Evolutionary conservation across 1,140 invertebrate species (phyloP).

Genomic region (Drosophila takahashii): DNA sequence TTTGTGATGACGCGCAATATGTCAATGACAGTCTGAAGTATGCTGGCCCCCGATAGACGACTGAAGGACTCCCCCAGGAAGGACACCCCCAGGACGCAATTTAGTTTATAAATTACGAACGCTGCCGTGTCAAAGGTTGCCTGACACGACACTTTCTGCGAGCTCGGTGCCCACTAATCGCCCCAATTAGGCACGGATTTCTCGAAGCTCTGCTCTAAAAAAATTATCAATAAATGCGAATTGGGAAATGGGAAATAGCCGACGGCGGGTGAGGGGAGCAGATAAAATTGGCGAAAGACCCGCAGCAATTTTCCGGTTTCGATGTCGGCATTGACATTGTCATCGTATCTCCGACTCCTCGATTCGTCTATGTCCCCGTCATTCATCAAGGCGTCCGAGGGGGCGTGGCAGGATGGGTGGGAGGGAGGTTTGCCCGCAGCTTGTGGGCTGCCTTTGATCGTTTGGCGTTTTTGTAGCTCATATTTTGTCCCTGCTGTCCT

Average conservation of each 20-base stretch:
- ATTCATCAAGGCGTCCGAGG: slow-evolving; percentile 57
- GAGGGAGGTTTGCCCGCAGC: slow-evolving; percentile 58
- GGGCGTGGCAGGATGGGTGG: slow-evolving; percentile 10
- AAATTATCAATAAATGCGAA: slow-evolving; percentile 76
- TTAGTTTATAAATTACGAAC: slow-evolving; percentile 72
- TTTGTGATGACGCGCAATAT: slow-evolving; percentile 75
- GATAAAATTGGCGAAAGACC: slow-evolving; percentile 73
- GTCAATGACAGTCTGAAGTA: slow-evolving; percentile 63
- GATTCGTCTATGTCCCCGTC: slow-evolving; percentile 31
- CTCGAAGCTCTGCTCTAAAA: slow-evolving; percentile 36
- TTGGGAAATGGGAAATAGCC: slow-evolving; percentile 15
- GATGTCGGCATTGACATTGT: slow-evolving; percentile 79
- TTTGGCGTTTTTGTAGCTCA: slow-evolving; percentile 64
- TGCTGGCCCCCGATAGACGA: slow-evolving; percentile 14
- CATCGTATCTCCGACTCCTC: slow-evolving; percentile 54
- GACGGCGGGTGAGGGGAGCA: slow-evolving; percentile 16
- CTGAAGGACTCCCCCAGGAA: background rate
- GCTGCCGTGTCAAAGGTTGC: slow-evolving; percentile 60
- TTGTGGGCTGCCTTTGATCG: slow-evolving; percentile 75
- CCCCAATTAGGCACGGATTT: slow-evolving; percentile 80
- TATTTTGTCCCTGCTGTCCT: slow-evolving; percentile 52
- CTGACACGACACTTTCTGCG: slow-evolving; percentile 56
- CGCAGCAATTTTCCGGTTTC: slow-evolving; percentile 83
- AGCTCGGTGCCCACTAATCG: slow-evolving; percentile 59
- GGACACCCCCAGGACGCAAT: slow-evolving; percentile 44